Base-by-base conservation (phyloP, 2,113 vertebrate genomes). In the Zapus hudsonius region DNA sequence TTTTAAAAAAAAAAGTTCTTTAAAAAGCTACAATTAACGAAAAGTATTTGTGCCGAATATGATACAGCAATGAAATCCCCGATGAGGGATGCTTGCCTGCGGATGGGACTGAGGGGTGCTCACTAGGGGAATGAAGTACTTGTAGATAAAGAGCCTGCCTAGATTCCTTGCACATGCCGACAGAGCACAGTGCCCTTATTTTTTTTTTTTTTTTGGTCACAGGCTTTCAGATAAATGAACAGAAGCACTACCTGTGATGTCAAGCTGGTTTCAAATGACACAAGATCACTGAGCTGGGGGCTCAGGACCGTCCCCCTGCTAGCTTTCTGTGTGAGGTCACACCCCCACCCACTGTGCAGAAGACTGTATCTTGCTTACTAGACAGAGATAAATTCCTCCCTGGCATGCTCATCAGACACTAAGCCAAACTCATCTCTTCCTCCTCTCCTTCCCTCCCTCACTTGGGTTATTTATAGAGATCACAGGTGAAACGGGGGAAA, bases 401-500 rank as follows among this genome's bases (percentile, higher is more conserved):
- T 91, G 95, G 66, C 85, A 63, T 86, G 90, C 96, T 97, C 96
- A 95, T 97, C 97, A 97, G 95, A 98, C 69, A 74, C 90, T 92
- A 96, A 96, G 93, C 94, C 95, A 97, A 98, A 97, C 93, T 97
- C 97, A 95, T 96, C 96, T 96, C 95, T 97, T 92, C 92, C 96
- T 81, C 92, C 89, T 91, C 74, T 87, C 74, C 85, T 82, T 64
- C 67, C 89, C 75, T n/a, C 40, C 87, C 88, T 93, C 90, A 61
- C 85, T 91, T 92, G 72, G 52, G 96, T 97, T 98, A 98, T 98
- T 98, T 98, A 98, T 97, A 97, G 96, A 97, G 97, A 98, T 96
- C 97, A 98, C 98, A 98, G 97, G 98, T 98, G 98, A 98, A 98
- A 95, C 70, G 57, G 87, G 87, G 95, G 95, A 97, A 98, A 98